Conservation (phyloP, 1,140 invertebrate genomes). For the Arion vulgaris region DNA sequence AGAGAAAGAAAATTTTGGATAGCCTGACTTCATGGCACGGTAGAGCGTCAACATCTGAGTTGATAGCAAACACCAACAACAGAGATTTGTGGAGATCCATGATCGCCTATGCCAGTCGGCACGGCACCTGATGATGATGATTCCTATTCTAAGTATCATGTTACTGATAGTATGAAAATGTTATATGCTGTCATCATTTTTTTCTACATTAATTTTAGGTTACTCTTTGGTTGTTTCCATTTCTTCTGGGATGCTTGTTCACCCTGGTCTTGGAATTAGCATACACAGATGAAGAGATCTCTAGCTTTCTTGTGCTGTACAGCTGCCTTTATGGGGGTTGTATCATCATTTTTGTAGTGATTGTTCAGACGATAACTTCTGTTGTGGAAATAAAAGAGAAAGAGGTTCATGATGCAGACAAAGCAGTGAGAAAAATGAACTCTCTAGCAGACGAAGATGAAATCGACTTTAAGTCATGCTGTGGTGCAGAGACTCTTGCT, state of each 20-base stretch:
- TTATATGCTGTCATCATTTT: slow-evolving; percentile 18
- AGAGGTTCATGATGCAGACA: slow-evolving; percentile 37
- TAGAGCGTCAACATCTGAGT: too few relatives aligned
- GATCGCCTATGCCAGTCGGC: too few relatives aligned
- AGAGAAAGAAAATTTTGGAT: too few relatives aligned
- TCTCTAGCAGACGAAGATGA: slow-evolving; percentile 69
- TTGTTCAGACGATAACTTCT: slow-evolving; percentile 58
- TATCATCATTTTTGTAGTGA: slow-evolving; percentile 62
- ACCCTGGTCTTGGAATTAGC: slow-evolving; percentile 64
- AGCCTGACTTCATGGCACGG: too few relatives aligned
- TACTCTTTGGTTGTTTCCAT: slow-evolving; percentile 63
- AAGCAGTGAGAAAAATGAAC: slow-evolving; percentile 57
- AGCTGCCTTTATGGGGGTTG: slow-evolving; percentile 62
- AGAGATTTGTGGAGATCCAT: too few relatives aligned
- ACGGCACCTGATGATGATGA: too few relatives aligned
- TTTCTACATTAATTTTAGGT: slow-evolving; percentile 34
- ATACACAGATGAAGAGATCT: slow-evolving; percentile 46
- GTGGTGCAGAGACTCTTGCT: slow-evolving; percentile 63
- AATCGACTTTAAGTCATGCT: slow-evolving; percentile 68
- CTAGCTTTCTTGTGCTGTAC: slow-evolving; percentile 56
- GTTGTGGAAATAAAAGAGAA: slow-evolving; percentile 55
- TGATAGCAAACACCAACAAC: too few relatives aligned
- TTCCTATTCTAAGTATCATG: too few relatives aligned
- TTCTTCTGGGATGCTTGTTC: slow-evolving; percentile 65
- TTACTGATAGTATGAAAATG: too few relatives aligned